Percentiles rank a stretch among this genome's conserved stretches.
Conservation (phyloP, 2,797 vertebrate species). For the Cynopterus sphinx region DNA sequence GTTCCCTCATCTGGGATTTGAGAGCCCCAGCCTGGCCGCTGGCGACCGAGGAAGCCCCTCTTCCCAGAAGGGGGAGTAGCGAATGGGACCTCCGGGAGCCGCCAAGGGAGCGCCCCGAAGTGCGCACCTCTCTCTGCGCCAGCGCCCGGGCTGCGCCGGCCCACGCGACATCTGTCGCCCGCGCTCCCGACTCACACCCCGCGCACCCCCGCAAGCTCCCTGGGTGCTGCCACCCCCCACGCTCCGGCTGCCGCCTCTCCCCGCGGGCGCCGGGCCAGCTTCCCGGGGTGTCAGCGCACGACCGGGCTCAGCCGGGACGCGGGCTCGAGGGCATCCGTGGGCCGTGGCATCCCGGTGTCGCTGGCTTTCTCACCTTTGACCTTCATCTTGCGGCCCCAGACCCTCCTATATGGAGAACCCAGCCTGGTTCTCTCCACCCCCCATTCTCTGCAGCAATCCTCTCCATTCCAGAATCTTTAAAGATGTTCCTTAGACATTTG, state of each 20-base stretch:
- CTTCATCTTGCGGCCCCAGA: background rate
- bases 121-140: slow-evolving; percentile 16
- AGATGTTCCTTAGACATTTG: background rate
- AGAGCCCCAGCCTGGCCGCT: background rate
- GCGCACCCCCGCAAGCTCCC: slow-evolving; percentile 72
- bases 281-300: slow-evolving; percentile 4
- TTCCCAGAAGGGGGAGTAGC: background rate
- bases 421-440: background rate
- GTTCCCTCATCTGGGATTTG: background rate
- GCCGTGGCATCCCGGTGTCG: background rate
- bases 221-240: slow-evolving; percentile 73
- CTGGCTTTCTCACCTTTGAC: background rate
- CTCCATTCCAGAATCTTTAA: background rate
- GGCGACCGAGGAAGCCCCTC: background rate
- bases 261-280: slow-evolving; percentile 59
- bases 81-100: background rate
- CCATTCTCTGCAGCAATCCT: background rate
- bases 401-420: background rate
- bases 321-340: background rate
- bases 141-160: slow-evolving; percentile 53
- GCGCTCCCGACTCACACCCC: slow-evolving; percentile 76
- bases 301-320: background rate
- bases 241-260: slow-evolving; percentile 78
- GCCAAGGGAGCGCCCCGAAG: slow-evolving; percentile 15
- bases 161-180: slow-evolving; percentile 77